These are phyloP conservation scores for Saxidomus purpurata DNA, from an alignment of 1,140 invertebrate genomes.

Conservation along the genomic window DNA sequence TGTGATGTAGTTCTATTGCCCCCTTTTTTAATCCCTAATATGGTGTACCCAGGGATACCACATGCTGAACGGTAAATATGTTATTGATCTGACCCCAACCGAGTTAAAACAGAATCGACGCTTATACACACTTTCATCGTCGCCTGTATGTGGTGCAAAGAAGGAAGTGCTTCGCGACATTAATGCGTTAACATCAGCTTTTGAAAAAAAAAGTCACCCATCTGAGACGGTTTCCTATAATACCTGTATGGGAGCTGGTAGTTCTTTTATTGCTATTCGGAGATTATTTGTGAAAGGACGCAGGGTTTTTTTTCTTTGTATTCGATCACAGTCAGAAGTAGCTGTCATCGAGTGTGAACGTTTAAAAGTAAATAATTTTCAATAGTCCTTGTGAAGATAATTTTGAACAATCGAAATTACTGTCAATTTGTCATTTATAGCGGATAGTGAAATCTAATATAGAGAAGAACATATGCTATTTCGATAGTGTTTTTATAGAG, in stretches of 20 bases:
- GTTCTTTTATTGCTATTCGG: background rate
- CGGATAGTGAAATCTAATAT: slow-evolving; percentile 19
- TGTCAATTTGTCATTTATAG: slow-evolving; percentile 20
- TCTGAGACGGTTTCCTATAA: background rate
- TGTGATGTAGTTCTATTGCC: background rate
- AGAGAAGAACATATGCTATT: background rate
- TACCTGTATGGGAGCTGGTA: background rate
- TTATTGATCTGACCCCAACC: background rate
- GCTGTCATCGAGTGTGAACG: slow-evolving; percentile 16
- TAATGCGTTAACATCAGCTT: background rate
- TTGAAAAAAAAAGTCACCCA: slow-evolving; percentile 1
- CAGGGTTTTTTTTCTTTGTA: slow-evolving; percentile 11
- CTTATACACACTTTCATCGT: background rate
- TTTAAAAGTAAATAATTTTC: slow-evolving; percentile 22
- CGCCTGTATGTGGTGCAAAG: background rate
- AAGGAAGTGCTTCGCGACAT: background rate
- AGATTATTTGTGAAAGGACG: background rate
- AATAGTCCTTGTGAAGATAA: slow-evolving; percentile 11
- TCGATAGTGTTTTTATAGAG: background rate
- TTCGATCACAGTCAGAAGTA: slow-evolving; percentile 14
- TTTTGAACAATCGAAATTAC: slow-evolving; percentile 10
- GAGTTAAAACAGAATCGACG: background rate
- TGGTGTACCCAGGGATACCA: background rate
- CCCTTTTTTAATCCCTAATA: background rate
- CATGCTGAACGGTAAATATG: background rate